Evolutionary conservation across 2,113 vertebrate species (phyloP).

Genomic region (Edolisoma coerulescens): DNA sequence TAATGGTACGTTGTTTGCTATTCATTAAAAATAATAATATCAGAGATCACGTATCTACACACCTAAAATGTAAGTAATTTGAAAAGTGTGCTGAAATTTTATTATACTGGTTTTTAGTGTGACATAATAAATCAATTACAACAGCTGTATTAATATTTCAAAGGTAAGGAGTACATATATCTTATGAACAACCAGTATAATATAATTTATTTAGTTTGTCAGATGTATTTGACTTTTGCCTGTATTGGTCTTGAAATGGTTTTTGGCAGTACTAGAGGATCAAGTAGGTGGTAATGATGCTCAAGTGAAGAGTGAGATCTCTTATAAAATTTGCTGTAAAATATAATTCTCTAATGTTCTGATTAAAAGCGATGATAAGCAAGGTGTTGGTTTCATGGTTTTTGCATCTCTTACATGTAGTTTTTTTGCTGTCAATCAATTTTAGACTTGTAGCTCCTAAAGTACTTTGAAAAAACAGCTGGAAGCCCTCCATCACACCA

Average conservation of each 20-base stretch:
- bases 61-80: background rate
- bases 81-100: background rate
- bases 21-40: background rate
- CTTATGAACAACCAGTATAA: background rate
- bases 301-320: slow-evolving; percentile 29
- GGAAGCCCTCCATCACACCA: background rate
- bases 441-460: background rate
- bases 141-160: background rate
- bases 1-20: background rate
- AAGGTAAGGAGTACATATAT: background rate
- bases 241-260: background rate
- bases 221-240: background rate
- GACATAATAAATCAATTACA: background rate
- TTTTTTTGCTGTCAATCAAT: background rate
- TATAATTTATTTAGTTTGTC: background rate
- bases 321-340: background rate
- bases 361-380: background rate
- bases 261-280: background rate
- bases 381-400: background rate
- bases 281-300: background rate
- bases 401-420: background rate
- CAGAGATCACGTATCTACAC: background rate
- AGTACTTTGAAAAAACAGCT: background rate
- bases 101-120: background rate
- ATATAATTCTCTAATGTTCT: background rate